Percentiles rank a stretch among this genome's conserved stretches.
phyloP scores from a whole-genome alignment of 1,140 invertebrate genomes.

The Holotrichia oblita region DNA sequence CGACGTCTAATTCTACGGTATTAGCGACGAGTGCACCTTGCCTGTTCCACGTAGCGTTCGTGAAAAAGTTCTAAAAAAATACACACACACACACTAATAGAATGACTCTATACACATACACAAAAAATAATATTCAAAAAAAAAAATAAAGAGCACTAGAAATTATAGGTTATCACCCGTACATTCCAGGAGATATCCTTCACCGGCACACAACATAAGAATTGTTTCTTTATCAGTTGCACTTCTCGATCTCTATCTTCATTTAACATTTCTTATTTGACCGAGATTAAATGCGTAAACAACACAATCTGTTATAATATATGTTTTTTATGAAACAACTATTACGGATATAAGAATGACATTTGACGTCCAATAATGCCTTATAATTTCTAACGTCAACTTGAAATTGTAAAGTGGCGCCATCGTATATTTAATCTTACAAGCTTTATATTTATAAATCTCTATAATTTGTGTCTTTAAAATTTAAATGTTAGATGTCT shows the following conservation, averaged over 20 bases:
- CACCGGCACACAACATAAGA: conserved; percentile 60
- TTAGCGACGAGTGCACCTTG: conserved; percentile 61
- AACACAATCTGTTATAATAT: background rate
- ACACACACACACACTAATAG: background rate
- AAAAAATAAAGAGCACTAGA: background rate
- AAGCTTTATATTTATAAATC: too few relatives aligned
- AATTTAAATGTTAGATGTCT: too few relatives aligned
- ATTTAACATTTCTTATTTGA: background rate
- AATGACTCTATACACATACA: conserved; percentile 24
- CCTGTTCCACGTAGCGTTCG: conserved; percentile 46
- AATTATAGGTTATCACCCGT: conserved; percentile 44
- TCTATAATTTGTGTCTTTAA: too few relatives aligned
- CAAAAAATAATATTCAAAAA: conserved; percentile 37
- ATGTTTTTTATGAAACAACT: too few relatives aligned
- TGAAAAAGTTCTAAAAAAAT: conserved; percentile 48
- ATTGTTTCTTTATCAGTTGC: conserved; percentile 53
- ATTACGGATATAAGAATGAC: too few relatives aligned
- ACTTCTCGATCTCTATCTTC: background rate
- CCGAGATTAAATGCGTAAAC: background rate
- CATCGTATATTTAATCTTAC: too few relatives aligned
- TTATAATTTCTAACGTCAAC: too few relatives aligned
- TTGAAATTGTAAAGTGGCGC: too few relatives aligned
- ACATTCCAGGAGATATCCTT: conserved; percentile 58
- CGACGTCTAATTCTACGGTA: conserved; percentile 60
- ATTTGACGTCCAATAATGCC: too few relatives aligned